Evolutionary conservation across 53 echinoderm and acorn worm species (phyloP).

Genomic region (Mesocentrotus franciscanus): DNA sequence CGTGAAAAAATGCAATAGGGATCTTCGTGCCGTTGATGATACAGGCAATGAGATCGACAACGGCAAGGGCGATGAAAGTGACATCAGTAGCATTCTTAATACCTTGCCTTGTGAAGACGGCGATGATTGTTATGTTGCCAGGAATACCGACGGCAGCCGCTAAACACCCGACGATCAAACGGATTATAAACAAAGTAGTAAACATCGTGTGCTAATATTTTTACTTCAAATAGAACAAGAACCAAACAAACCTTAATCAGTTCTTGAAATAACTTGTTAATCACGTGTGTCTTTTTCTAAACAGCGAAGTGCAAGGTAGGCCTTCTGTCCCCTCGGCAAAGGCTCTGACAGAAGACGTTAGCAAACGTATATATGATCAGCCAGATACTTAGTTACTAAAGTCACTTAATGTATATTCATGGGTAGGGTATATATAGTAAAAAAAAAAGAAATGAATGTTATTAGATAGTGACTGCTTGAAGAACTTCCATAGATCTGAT

Average conservation of each 20-base stretch:
- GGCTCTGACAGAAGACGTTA: too few species aligned
- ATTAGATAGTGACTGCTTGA: too few species aligned
- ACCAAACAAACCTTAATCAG: neutral
- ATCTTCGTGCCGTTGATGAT: slow-evolving; percentile 22
- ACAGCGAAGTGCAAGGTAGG: too few species aligned
- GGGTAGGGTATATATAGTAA: too few species aligned
- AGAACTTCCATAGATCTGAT: too few species aligned
- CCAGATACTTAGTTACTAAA: too few species aligned
- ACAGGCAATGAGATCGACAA: slow-evolving; percentile 43
- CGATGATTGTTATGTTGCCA: slow-evolving; percentile 14
- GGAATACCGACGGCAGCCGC: slow-evolving; percentile 1
- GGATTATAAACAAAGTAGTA: neutral
- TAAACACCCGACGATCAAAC: slow-evolving; percentile 31
- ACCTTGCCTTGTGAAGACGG: slow-evolving; percentile 1
- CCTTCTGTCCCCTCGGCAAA: too few species aligned
- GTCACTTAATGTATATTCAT: too few species aligned
- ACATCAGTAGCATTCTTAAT: slow-evolving; percentile 40
- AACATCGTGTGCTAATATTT: neutral
- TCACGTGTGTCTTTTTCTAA: too few species aligned
- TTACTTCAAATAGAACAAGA: neutral
- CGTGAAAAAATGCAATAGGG: slow-evolving; percentile 17
- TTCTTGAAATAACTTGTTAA: neutral
- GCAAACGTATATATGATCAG: too few species aligned
- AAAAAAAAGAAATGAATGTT: too few species aligned
- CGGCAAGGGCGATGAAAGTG: slow-evolving; percentile 36